Base-by-base conservation (phyloP, 2,888 invertebrate species). In the Macrostomum cliftonense region DNA sequence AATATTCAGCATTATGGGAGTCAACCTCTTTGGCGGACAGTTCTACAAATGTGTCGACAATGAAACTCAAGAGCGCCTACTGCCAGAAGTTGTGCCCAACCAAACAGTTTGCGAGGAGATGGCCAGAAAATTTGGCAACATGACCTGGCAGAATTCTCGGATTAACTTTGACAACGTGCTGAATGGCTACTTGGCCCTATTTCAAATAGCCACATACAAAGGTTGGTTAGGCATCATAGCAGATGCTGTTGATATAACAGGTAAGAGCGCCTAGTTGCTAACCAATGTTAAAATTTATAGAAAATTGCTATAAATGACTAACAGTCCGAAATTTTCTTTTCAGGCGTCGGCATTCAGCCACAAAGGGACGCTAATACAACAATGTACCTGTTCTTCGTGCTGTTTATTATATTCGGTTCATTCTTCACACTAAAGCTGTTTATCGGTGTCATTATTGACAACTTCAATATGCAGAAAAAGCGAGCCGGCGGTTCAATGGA, bases 401-500 rank as follows among this genome's bases (percentile, higher is more conserved):
- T 93, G 76, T 95, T 95, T 77, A 95, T 95, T 70, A 91, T 95
- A 71, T 93, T 93, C 73, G 93, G 95, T 65, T 89, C 93, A 66
- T 95, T 95, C 78, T 95, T 95, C 77, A 95, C 95, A 66, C 81
- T 95, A 63, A 95, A 95, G 75, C 82, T 95, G 72, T 95, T 95
- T 77, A 93, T 95, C 77, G 93, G 95, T 78, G 93, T 95, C 72
- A 95, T 95, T 77, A 95, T 95, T 73, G 93, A 95, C 74, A 95
- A 95, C 76, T 95, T 95, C 74, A 95, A 95, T 74, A 89, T 91
- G 75, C 93, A 95, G 74, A 95, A 95, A 78, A 93, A 93, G 76
- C 59, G 71, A 76, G 88, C 88, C 63, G 93, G 93, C 63, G 93
- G 91, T 59, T 91, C 91, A 59, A 77, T 93, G 59, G 93, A 93